Percentiles rank a stretch among this genome's conserved stretches.
Evolutionary conservation across 2,797 vertebrate genomes (phyloP).

Genomic region (Remorina albescens): DNA sequence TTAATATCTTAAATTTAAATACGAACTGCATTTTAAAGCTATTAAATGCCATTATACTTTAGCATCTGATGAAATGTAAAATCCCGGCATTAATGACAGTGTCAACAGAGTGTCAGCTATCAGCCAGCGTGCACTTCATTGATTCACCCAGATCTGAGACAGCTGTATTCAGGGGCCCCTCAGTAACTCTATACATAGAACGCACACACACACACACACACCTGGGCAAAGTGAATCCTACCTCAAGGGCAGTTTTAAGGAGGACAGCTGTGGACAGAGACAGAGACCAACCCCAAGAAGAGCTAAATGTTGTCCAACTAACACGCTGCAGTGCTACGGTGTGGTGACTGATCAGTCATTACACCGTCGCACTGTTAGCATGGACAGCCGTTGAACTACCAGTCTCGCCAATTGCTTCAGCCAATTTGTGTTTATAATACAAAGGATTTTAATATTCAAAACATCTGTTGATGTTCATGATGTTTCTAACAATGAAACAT

Average conservation of each 20-base stretch:
- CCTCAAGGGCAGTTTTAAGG: conserved; percentile 58
- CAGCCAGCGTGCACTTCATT: conserved; percentile 61
- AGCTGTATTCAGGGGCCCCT: conserved; percentile 63
- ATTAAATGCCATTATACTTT: background rate
- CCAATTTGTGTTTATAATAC: too few relatives aligned
- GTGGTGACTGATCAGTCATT: background rate
- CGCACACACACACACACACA: conserved; percentile 39
- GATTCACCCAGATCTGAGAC: conserved; percentile 66
- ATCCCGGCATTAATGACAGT: conserved; percentile 46
- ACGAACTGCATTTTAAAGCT: background rate
- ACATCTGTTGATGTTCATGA: too few relatives aligned
- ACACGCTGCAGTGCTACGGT: conserved; percentile 12
- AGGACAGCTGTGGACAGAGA: conserved; percentile 44
- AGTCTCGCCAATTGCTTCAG: too few relatives aligned
- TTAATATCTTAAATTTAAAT: background rate
- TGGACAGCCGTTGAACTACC: too few relatives aligned
- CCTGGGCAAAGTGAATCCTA: conserved; percentile 66
- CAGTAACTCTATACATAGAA: conserved; percentile 65
- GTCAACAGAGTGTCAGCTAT: conserved; percentile 65
- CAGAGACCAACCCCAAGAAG: conserved; percentile 37
- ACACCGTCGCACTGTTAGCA: too few relatives aligned
- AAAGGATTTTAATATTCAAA: too few relatives aligned
- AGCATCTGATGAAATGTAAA: conserved; percentile 15
- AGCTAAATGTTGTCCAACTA: conserved; percentile 18
- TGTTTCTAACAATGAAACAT: too few relatives aligned